These are phyloP conservation scores for Schizothorax lantsangensis DNA, from an alignment of 2,797 vertebrate species.

Conservation along the genomic window DNA sequence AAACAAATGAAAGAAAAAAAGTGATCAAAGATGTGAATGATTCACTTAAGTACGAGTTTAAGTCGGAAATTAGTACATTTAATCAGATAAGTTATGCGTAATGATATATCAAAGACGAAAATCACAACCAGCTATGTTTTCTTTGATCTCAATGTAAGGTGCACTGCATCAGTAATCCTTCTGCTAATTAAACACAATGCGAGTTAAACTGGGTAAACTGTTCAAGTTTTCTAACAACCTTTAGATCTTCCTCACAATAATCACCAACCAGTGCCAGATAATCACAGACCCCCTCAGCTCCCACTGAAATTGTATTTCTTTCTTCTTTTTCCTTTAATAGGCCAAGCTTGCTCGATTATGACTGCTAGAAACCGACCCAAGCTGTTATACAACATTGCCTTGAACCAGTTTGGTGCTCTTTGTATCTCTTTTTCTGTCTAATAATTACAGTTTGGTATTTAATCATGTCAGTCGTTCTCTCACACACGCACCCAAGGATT, in stretches of 20 bases:
- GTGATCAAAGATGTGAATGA: not conserved
- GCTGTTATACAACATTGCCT: constrained; percentile 37
- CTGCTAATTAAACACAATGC: constrained; percentile 53
- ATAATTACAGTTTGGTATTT: constrained; percentile 39
- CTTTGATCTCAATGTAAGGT: constrained; percentile 44
- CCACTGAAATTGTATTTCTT: not conserved
- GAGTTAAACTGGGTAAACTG: constrained; percentile 47
- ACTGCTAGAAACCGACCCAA: not conserved
- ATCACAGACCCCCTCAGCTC: not conserved
- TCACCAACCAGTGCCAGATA: not conserved
- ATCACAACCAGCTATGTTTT: constrained; percentile 37
- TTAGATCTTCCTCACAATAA: constrained; percentile 33
- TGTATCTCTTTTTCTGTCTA: constrained; percentile 6
- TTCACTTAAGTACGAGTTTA: constrained; percentile 17
- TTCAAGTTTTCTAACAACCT: constrained; percentile 35
- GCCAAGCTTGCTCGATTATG: constrained; percentile 5
- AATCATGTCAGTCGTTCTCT: constrained; percentile 27
- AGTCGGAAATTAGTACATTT: constrained; percentile 23
- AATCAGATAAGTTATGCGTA: constrained; percentile 16
- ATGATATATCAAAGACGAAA: constrained; percentile 27
- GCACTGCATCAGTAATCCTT: constrained; percentile 30
- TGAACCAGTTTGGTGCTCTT: constrained; percentile 20
- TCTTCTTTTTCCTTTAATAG: not conserved
- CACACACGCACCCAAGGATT: not conserved
- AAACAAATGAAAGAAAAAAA: not conserved